phyloP scores from a whole-genome alignment of 2,888 invertebrate species.

The Suillia variegata region DNA sequence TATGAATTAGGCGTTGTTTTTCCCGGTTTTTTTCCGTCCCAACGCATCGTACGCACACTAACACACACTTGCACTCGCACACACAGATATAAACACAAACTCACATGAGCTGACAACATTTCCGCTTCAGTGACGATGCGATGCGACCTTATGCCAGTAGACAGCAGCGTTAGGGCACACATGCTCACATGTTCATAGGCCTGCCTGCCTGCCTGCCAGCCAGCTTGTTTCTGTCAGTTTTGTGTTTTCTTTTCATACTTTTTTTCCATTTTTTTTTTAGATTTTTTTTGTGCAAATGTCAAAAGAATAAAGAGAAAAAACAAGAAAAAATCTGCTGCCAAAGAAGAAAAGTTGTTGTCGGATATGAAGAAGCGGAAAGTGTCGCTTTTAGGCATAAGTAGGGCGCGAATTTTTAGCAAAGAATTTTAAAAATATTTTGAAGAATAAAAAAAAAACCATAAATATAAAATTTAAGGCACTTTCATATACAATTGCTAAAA shows the following conservation, averaged over 20 bases:
- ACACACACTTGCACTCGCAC: too few species aligned
- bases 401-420: not conserved
- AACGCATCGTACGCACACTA: too few species aligned
- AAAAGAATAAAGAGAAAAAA: not conserved
- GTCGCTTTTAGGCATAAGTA: not conserved
- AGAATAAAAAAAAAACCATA: too few species aligned
- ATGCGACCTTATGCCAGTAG: not conserved
- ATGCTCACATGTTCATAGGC: not conserved
- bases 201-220: not conserved
- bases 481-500: too few species aligned
- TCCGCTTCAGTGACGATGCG: conserved; percentile 38
- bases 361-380: not conserved
- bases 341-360: not conserved
- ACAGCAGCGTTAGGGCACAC: too few species aligned
- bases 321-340: not conserved
- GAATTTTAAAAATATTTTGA: conserved; percentile 37
- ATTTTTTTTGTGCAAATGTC: not conserved
- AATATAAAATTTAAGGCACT: too few species aligned
- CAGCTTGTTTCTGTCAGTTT: conserved; percentile 2
- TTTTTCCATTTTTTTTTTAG: not conserved
- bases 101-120: conserved; percentile 51
- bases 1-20: not conserved
- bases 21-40: not conserved
- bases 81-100: conserved; percentile 9
- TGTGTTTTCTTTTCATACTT: not conserved